Evolutionary conservation across 2,888 invertebrate species (phyloP), one percentile per base, ranked within the genome.

Genomic region (Lycocerus yunnanus): DNA sequence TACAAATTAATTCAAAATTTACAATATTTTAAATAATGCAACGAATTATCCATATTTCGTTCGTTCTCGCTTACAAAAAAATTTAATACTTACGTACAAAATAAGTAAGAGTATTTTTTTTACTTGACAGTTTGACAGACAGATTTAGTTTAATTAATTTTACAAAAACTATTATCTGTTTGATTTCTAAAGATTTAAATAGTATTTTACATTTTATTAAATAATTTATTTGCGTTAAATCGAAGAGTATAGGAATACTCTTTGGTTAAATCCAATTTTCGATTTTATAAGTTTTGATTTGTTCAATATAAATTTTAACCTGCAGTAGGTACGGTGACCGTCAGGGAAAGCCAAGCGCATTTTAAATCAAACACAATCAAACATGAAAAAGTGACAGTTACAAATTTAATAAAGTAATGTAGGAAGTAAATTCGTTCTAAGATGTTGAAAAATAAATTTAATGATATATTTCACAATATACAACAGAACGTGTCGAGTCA

Each of bases 391-490:
- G 16, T 60, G 60, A 60, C 60, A 60, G 60, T 60, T 60, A 60
- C 2, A 60, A 60, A 11, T 16, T 13, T 60, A 15, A 15, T 60
- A 86, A 96, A 59, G 13, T 69, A 15, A 69, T 58, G 60, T 18
- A 60, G n/a, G 5, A 15, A 14, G 24, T 63, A n/a, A 43, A 43
- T 58, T 16, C 18, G 9, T 5, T 27, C n/a, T n/a, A 73, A 66
- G 58, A 75, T 75, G 75, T 21, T 72, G 58, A 66, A 59, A 70
- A 67, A 72, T 66, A 75, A 67, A 14, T 27, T 75, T 58, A 10
- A 97, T 15, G 90, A 93, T 15, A 72, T 76, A 15, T 69, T 74
- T 58, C 58, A 69, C 15, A 69, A 74, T 15, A 61, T 74, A 4
- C 76, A 76, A 18, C 74, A 74, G 15, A 74, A 69, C 24, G 43